Evolutionary conservation across 2,888 invertebrate genomes (phyloP).

Genomic region (Pristionchus exspectatus): DNA sequence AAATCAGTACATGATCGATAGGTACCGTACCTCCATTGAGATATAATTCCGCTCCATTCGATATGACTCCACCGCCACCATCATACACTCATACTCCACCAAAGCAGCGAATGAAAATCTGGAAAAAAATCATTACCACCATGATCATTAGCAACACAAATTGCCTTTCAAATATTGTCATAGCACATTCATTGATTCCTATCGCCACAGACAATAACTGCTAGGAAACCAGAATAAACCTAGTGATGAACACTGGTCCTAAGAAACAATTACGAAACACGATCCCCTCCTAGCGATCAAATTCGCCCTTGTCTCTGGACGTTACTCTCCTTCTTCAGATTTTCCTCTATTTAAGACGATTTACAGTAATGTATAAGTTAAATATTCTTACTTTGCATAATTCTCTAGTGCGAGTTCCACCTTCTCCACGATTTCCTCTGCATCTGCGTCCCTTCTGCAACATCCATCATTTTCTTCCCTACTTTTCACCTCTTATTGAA

Average conservation of each 20-base stretch:
- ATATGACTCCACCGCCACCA: slow-evolving; percentile 71
- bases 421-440: slow-evolving; percentile 66
- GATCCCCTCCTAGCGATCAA: too few species aligned
- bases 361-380: background rate
- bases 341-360: background rate
- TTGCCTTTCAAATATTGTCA: background rate
- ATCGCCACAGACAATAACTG: too few species aligned
- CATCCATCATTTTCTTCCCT: background rate
- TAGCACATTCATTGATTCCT: too few species aligned
- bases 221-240: too few species aligned
- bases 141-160: background rate
- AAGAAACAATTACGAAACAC: background rate
- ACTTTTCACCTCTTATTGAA: background rate
- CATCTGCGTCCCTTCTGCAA: slow-evolving; percentile 53
- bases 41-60: slow-evolving; percentile 69
- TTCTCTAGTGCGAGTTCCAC: slow-evolving; percentile 76
- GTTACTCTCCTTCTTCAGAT: too few species aligned
- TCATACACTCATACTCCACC: slow-evolving; percentile 78
- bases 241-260: too few species aligned
- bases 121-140: too few species aligned
- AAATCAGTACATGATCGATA: background rate
- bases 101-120: slow-evolving; percentile 75
- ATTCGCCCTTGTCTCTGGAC: too few species aligned
- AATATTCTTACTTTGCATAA: slow-evolving; percentile 62
- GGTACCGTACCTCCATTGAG: slow-evolving; percentile 68